phyloP scores from a whole-genome alignment of 2,113 vertebrate species.

The Pardalotus punctatus region DNA sequence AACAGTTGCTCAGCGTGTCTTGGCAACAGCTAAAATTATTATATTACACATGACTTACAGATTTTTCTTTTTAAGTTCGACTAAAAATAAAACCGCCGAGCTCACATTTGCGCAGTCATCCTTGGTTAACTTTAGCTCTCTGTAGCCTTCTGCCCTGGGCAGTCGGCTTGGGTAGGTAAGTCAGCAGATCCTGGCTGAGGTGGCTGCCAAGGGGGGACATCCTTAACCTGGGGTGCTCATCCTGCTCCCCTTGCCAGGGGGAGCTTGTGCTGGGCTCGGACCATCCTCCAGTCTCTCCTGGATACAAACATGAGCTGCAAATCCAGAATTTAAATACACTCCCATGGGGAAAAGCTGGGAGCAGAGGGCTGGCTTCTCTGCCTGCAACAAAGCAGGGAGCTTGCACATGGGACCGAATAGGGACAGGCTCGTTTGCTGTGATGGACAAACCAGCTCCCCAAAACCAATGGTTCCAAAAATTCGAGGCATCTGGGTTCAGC shows the following conservation, averaged over 20 bases:
- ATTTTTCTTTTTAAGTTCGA: conserved; percentile 21
- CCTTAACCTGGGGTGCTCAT: neutral
- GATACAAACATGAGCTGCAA: neutral
- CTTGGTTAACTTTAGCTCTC: conserved; percentile 39
- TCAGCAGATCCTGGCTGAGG: neutral
- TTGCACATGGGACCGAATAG: fast-evolving
- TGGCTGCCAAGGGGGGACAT: fast-evolving
- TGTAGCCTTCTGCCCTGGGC: conserved; percentile 15
- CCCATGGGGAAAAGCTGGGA: neutral
- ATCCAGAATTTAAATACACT: neutral
- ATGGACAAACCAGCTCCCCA: neutral
- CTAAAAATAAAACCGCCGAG: conserved; percentile 30
- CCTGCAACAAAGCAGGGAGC: neutral
- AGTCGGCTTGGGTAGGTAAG: neutral
- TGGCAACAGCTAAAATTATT: conserved; percentile 70
- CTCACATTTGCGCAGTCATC: conserved; percentile 63
- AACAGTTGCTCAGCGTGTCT: conserved; percentile 41
- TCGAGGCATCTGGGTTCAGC: fast-evolving
- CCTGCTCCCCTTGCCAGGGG: neutral
- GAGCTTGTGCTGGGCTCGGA: neutral
- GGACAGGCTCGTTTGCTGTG: neutral
- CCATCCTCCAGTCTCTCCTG: neutral
- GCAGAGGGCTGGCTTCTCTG: neutral
- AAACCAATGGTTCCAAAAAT: neutral
- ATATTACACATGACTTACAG: conserved; percentile 57